phyloP scores from a whole-genome alignment of 2,888 invertebrate genomes.

The Limnephilus auricula region DNA sequence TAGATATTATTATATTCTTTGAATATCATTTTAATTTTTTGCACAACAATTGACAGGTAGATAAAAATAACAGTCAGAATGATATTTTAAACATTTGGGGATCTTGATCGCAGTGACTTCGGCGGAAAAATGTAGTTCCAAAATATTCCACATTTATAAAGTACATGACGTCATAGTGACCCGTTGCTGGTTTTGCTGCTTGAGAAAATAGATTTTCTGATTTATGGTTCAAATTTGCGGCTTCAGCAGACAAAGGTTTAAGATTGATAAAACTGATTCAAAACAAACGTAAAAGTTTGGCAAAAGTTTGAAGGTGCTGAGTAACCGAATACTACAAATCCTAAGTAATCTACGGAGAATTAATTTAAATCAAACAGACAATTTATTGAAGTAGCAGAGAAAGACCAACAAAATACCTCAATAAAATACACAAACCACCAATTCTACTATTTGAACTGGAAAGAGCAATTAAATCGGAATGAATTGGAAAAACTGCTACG shows the following conservation, averaged over 20 bases:
- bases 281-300: too few species aligned
- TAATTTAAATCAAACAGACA: not conserved
- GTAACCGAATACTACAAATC: not conserved
- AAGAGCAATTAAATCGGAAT: not conserved
- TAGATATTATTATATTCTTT: not conserved
- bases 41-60: too few species aligned
- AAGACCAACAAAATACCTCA: not conserved
- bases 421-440: not conserved
- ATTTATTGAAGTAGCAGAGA: not conserved
- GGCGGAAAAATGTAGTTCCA: not conserved
- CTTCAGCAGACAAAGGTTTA: not conserved
- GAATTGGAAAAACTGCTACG: not conserved
- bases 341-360: not conserved
- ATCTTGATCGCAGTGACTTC: not conserved
- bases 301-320: not conserved
- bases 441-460: not conserved
- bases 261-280: too few species aligned
- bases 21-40: not conserved
- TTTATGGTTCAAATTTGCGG: not conserved
- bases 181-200: not conserved
- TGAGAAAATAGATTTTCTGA: not conserved
- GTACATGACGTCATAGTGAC: not conserved
- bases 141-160: not conserved
- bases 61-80: too few species aligned
- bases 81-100: not conserved